Percentiles rank a stretch among this genome's conserved stretches.
These are phyloP conservation scores for Sparus aurata DNA, from an alignment of 2,797 vertebrate species.

Conservation along the genomic window DNA sequence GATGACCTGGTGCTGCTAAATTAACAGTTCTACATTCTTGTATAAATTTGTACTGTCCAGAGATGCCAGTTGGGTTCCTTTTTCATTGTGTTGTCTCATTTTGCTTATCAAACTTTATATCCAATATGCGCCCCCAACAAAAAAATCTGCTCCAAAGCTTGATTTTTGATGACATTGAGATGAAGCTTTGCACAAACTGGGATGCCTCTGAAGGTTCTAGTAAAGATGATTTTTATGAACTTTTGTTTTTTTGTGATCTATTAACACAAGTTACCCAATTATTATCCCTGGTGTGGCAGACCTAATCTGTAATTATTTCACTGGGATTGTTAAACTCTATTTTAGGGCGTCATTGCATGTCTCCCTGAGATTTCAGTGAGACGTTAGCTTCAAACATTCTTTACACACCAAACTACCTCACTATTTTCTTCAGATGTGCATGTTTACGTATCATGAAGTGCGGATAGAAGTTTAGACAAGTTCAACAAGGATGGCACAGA, in stretches of 20 bases:
- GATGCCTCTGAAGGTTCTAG: slow-evolving; percentile 37
- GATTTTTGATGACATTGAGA: slow-evolving; percentile 16
- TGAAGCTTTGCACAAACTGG: slow-evolving; percentile 36
- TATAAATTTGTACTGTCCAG: slow-evolving; percentile 54
- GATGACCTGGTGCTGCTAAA: slow-evolving; percentile 68
- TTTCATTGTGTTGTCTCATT: slow-evolving; percentile 36
- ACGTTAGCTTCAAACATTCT: too few species aligned
- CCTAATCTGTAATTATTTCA: background rate
- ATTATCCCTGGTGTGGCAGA: background rate
- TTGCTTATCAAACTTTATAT: slow-evolving; percentile 37
- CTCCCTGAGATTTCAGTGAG: background rate
- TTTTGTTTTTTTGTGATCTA: slow-evolving; percentile 28
- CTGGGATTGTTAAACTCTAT: background rate
- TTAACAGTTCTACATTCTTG: slow-evolving; percentile 46
- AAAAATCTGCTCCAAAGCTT: slow-evolving; percentile 26
- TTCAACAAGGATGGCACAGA: background rate
- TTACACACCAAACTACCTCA: background rate
- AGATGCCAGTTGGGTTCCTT: slow-evolving; percentile 36
- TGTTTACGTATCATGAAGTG: background rate
- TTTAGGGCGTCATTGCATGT: background rate
- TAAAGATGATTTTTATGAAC: slow-evolving; percentile 38
- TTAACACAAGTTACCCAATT: background rate
- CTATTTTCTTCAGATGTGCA: background rate
- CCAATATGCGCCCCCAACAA: too few species aligned
- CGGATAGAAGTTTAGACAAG: background rate